phyloP scores from a whole-genome alignment of 2,888 invertebrate genomes.

The Achlya flavicornis region DNA sequence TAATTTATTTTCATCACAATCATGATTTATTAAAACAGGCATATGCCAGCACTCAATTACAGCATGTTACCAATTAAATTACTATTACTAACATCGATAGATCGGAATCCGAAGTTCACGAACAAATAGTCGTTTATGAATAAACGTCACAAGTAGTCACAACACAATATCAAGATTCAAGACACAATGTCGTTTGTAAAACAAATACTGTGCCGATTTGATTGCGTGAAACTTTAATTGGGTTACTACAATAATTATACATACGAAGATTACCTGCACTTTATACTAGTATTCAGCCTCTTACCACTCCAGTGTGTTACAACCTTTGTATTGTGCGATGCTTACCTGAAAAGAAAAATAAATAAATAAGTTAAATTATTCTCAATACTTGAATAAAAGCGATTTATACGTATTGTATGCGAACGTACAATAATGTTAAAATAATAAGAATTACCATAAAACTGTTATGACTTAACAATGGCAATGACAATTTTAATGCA shows the following conservation, averaged over 20 bases:
- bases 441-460: too few species aligned
- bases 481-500: too few species aligned
- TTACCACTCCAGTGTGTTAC: neutral
- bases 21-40: too few species aligned
- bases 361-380: neutral
- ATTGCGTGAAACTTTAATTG: neutral
- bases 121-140: neutral
- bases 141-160: too few species aligned
- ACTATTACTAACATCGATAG: too few species aligned
- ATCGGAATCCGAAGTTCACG: too few species aligned
- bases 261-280: neutral
- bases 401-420: too few species aligned
- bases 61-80: too few species aligned
- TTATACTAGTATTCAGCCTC: neutral
- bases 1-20: too few species aligned
- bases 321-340: neutral
- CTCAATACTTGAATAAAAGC: neutral
- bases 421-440: too few species aligned
- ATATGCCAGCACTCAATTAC: too few species aligned
- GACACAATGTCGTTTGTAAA: neutral
- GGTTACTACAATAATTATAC: neutral
- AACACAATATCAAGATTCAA: neutral
- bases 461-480: too few species aligned
- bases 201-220: neutral
- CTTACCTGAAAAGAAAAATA: conserved; percentile 6